Base-by-base conservation (phyloP, 2,888 invertebrate species). In the Meghimatium bilineatum region DNA sequence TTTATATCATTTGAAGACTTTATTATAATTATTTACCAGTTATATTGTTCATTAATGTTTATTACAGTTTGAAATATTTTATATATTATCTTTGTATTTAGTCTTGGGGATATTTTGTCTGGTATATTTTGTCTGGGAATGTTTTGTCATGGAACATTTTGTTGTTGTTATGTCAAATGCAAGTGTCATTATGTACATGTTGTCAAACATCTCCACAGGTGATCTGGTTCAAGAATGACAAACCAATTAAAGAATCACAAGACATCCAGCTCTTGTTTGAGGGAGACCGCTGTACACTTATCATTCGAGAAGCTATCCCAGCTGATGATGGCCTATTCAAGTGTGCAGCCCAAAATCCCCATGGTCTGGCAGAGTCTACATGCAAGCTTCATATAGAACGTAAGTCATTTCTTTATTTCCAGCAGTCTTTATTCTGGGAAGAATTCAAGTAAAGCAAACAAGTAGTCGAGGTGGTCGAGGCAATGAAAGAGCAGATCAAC, bases 261-360 rank as follows among this genome's bases (percentile, higher is more conserved):
- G 97, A 97, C 91, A 96, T 97, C 88, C 96, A 96, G 91, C 94
- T 97, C 52, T 94, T 96, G 8, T 97, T 97, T 94, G 96, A 96
- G 94, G 97, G 97, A 26, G 97, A 97, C 93, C 92, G 93, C 56
- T 94, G 94, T 88, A 95, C 93, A 72, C 89, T 93, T 71, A 89
- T 92, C 80, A 92, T 93, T 81, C 83, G 91, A 66, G 93, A 93
- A 92, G 96, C 96, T 0, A 95, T 96, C 88, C 94, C 96, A 34
- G 96, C 96, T 92, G 97, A 97, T 92, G 95, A 95, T 63, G 97
- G 97, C 23, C 94, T 95, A 86, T 97, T 97, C 91, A 96, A 96
- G 93, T 96, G 96, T 49, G 95, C 96, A 26, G 97, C 97, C 56
- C 97, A 97, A 0, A 99, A 99, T 92, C 97, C 97, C 91, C 95